Percentiles rank a stretch among this genome's conserved stretches.
Evolutionary conservation across 2,888 invertebrate genomes (phyloP).

Genomic region (Lysandra bellargus): DNA sequence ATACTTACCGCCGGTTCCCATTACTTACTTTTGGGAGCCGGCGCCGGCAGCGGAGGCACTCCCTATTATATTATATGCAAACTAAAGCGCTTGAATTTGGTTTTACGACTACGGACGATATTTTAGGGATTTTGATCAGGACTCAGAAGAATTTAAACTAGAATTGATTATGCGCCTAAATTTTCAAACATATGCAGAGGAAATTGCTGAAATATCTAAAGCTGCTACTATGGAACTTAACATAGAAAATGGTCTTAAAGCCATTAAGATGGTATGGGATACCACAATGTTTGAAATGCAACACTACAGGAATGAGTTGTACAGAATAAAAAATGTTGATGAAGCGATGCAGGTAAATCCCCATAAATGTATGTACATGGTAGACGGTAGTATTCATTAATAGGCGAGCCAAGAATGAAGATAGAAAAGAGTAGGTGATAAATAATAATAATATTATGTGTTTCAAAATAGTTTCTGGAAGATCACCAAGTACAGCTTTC

Average conservation of each 20-base stretch:
- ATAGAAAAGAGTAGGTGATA: not conserved
- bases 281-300: slow-evolving; percentile 86
- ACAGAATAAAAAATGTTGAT: slow-evolving; percentile 87
- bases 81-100: not conserved
- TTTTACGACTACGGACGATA: not conserved
- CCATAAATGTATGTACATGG: not conserved
- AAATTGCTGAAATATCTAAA: slow-evolving; percentile 91
- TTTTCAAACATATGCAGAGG: slow-evolving; percentile 90
- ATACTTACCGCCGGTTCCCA: too few relatives aligned
- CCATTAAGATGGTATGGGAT: slow-evolving; percentile 87
- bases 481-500: slow-evolving; percentile 92
- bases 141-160: slow-evolving; percentile 88
- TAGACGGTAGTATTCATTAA: too few relatives aligned
- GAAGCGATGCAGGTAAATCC: slow-evolving; percentile 84
- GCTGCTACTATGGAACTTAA: slow-evolving; percentile 93
- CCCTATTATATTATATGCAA: not conserved
- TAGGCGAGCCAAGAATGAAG: not conserved
- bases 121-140: slow-evolving; percentile 87
- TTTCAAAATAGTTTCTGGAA: slow-evolving; percentile 81
- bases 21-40: too few relatives aligned
- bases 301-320: slow-evolving; percentile 85
- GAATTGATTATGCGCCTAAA: slow-evolving; percentile 89
- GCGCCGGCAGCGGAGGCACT: too few relatives aligned
- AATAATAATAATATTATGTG: not conserved
- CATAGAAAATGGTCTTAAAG: slow-evolving; percentile 89